Percentiles rank a stretch among this genome's conserved stretches.
Evolutionary conservation across 1,140 invertebrate species (phyloP).

Genomic region (Neotoxoptera formosana): DNA sequence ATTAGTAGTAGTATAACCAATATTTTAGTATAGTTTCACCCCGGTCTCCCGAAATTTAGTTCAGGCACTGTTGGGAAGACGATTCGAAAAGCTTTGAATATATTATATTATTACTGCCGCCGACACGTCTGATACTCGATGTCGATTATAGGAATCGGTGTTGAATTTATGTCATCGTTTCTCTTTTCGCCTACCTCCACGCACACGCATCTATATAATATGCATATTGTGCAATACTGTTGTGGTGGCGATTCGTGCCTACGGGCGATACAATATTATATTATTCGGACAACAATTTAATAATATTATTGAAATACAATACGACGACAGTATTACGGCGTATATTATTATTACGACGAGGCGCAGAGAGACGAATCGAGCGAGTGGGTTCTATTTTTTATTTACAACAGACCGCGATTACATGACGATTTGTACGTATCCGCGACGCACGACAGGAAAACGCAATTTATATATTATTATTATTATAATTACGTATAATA

Average conservation of each 20-base stretch:
- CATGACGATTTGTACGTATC: not conserved
- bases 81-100: not conserved
- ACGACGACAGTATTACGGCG: no score
- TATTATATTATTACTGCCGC: not conserved
- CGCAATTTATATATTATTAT: not conserved
- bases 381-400: not conserved
- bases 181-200: not conserved
- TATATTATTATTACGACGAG: not conserved
- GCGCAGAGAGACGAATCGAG: not conserved
- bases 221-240: not conserved
- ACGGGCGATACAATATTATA: not conserved
- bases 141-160: not conserved
- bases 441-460: not conserved
- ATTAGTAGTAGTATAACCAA: no score
- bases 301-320: no score
- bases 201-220: not conserved
- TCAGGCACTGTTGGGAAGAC: not conserved
- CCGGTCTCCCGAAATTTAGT: no score
- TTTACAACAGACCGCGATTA: not conserved
- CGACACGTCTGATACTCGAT: not conserved
- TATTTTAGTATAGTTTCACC: no score
- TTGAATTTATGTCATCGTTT: not conserved
- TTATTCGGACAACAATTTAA: not conserved
- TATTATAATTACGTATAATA: not conserved
- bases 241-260: not conserved